Percentiles rank a stretch among this genome's conserved stretches.
These are phyloP conservation scores for Trachymyrmex septentrionalis DNA, from an alignment of 1,140 invertebrate genomes.

Conservation along the genomic window DNA sequence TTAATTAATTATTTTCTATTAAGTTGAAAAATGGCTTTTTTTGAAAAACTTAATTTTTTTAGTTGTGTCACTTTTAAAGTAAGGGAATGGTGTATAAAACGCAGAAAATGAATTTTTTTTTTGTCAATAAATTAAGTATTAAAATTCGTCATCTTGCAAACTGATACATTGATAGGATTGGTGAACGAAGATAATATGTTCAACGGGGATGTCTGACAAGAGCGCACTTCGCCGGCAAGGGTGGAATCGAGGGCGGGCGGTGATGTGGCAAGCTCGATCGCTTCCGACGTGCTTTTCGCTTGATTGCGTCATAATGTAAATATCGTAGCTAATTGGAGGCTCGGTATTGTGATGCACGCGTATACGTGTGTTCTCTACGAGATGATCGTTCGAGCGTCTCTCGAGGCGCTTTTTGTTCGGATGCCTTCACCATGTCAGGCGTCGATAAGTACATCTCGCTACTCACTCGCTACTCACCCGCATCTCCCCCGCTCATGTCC, in stretches of 20 bases:
- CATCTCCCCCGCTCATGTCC: conserved; percentile 60
- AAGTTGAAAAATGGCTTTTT: no score
- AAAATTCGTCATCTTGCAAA: conserved; percentile 2
- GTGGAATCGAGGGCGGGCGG: conserved; percentile 41
- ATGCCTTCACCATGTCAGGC: conserved; percentile 66
- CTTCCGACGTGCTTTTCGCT: conserved; percentile 69
- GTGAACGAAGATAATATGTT: conserved; percentile 44
- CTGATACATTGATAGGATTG: conserved; percentile 9
- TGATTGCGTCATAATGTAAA: conserved; percentile 84
- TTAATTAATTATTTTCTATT: no score
- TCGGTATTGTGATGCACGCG: conserved; percentile 77
- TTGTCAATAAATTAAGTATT: neutral
- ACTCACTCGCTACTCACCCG: conserved; percentile 57
- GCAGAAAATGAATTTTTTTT: neutral
- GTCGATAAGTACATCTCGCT: conserved; percentile 65
- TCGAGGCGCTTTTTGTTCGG: conserved; percentile 81
- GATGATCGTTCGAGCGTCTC: conserved; percentile 73
- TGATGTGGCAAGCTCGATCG: conserved; percentile 68
- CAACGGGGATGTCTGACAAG: conserved; percentile 69
- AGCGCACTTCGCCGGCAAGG: conserved; percentile 53
- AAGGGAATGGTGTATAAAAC: no score
- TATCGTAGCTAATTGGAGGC: conserved; percentile 85
- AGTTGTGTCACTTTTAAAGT: no score
- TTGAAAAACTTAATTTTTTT: no score
- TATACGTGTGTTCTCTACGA: conserved; percentile 76